A percentile compares a stretch with the other conserved stretches of the same genome.
Evolutionary conservation across 2,113 vertebrate genomes (phyloP).

Genomic region (Rhizomys pruinosus): DNA sequence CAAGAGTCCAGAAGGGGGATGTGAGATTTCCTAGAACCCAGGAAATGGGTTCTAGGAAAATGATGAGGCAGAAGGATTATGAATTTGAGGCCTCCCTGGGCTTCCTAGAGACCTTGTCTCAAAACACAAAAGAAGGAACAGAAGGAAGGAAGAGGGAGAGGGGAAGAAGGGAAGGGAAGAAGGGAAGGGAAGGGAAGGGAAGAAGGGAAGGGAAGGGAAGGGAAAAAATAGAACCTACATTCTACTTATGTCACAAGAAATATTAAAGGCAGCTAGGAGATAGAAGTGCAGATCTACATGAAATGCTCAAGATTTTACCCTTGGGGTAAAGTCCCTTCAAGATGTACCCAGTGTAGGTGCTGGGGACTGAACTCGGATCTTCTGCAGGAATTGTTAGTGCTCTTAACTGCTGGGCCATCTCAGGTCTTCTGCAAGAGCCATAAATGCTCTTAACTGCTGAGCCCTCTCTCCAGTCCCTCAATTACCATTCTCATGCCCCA

Average conservation of each 20-base stretch:
- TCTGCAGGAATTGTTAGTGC: background rate
- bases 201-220: slow-evolving; percentile 4
- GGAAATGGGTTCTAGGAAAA: too few species aligned
- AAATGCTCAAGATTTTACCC: background rate
- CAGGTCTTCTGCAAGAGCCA: background rate
- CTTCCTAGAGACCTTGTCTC: background rate
- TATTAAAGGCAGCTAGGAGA: background rate
- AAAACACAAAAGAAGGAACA: background rate
- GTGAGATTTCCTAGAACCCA: background rate
- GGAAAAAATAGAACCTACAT: background rate
- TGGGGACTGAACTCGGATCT: background rate
- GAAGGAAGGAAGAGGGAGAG: background rate
- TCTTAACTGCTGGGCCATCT: too few species aligned
- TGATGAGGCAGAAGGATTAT: background rate
- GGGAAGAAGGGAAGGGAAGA: background rate
- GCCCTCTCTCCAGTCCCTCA: too few species aligned
- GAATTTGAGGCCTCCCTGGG: background rate
- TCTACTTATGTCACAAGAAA: background rate
- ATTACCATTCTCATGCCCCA: background rate
- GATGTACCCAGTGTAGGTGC: background rate
- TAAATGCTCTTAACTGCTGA: background rate
- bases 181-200: background rate
- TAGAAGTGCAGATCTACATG: background rate
- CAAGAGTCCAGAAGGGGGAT: background rate
- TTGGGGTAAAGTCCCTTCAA: too few species aligned